Evolutionary conservation across 2,888 invertebrate species (phyloP).

Genomic region (Microctonus hyperodae): DNA sequence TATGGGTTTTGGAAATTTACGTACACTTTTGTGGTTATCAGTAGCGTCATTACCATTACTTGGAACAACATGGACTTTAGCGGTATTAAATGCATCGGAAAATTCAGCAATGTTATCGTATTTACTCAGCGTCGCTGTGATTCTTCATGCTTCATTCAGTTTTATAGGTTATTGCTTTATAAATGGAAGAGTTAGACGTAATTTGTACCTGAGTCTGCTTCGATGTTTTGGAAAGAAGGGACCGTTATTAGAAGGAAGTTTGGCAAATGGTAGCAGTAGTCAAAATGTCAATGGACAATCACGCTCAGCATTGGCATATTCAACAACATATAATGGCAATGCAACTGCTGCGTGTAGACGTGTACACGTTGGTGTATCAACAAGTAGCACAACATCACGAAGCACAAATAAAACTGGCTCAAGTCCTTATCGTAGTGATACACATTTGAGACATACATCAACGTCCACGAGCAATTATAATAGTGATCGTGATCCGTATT

Average conservation of each 20-base stretch:
- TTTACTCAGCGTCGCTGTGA: slow-evolving; percentile 77
- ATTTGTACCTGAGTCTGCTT: slow-evolving; percentile 74
- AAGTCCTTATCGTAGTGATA: slow-evolving; percentile 88
- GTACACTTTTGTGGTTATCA: slow-evolving; percentile 86
- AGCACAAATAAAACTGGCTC: slow-evolving; percentile 95
- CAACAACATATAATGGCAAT: slow-evolving; percentile 80
- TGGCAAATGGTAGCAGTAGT: slow-evolving; percentile 74
- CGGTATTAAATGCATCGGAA: slow-evolving; percentile 79
- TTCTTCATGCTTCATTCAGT: slow-evolving; percentile 83
- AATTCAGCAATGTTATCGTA: slow-evolving; percentile 77
- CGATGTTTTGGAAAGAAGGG: slow-evolving; percentile 84
- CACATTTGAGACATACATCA: slow-evolving; percentile 82
- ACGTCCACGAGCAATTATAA: slow-evolving; percentile 90
- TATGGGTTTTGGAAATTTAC: slow-evolving; percentile 73
- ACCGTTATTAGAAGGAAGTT: slow-evolving; percentile 78
- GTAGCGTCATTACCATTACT: slow-evolving; percentile 85
- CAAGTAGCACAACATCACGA: slow-evolving; percentile 92
- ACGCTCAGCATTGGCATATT: slow-evolving; percentile 84
- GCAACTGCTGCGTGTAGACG: slow-evolving; percentile 71
- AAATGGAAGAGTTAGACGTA: slow-evolving; percentile 83
- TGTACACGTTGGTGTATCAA: slow-evolving; percentile 89
- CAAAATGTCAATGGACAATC: slow-evolving; percentile 75
- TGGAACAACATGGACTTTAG: slow-evolving; percentile 87
- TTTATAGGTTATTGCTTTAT: slow-evolving; percentile 87
- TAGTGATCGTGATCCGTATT: slow-evolving; percentile 60